A percentile compares a stretch with the other conserved stretches of the same genome.
Evolutionary conservation across 2,113 vertebrate genomes (phyloP).

Genomic region (Hyperopisus bebe): DNA sequence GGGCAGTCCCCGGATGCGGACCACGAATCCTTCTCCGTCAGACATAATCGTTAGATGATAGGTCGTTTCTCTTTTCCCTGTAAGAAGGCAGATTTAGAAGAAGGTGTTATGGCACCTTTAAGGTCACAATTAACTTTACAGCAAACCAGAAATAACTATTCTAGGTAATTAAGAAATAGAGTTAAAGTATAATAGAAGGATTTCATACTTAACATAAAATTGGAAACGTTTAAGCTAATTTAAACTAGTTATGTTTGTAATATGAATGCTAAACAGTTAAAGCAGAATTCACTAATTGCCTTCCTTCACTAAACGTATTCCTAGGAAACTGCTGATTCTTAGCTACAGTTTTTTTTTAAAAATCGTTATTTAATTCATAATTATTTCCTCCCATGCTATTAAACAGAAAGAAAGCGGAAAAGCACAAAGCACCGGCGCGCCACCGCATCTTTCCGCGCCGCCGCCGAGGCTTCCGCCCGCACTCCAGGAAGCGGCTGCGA

Average conservation of each 20-base stretch:
- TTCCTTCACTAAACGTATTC: too few species aligned
- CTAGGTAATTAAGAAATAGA: neutral
- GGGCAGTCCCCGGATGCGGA: slow-evolving; percentile 87
- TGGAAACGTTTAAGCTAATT: neutral
- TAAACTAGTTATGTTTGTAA: neutral
- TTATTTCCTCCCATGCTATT: neutral
- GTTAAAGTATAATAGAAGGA: neutral
- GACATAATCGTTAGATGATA: slow-evolving; percentile 50
- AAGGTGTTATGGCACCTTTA: neutral
- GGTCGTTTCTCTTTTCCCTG: neutral
- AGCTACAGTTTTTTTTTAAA: neutral
- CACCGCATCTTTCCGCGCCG: neutral
- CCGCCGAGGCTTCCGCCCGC: too few species aligned
- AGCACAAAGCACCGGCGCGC: neutral
- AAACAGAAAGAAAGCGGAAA: neutral
- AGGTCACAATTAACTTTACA: neutral
- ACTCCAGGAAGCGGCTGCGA: neutral
- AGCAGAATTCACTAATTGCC: neutral
- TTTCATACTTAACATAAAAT: neutral
- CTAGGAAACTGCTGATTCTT: neutral
- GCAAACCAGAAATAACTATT: neutral
- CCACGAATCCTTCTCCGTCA: slow-evolving; percentile 86
- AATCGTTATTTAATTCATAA: neutral
- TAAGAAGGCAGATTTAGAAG: neutral
- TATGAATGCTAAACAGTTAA: neutral